Evolutionary conservation across 2,797 vertebrate species (phyloP).

Genomic region (Gobionotothen gibberifrons): DNA sequence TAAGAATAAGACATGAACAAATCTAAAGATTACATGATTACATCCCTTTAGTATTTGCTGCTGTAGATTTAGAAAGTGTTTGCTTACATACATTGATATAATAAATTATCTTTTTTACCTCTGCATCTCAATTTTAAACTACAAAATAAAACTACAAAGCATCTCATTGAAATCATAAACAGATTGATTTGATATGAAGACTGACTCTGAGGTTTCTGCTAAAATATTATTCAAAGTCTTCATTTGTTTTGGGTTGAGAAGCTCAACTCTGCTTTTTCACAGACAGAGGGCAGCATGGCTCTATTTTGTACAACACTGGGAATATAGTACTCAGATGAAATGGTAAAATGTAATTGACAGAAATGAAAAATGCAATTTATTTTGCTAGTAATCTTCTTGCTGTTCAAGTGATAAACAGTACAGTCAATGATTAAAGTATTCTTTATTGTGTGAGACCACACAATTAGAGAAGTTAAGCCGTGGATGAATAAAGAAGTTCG

Average conservation of each 20-base stretch:
- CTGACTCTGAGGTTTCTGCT: neutral
- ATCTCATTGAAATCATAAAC: slow-evolving; percentile 6
- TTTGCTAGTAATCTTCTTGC: neutral
- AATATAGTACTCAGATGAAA: slow-evolving; percentile 8
- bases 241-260: slow-evolving; percentile 6
- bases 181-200: neutral
- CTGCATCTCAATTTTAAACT: neutral
- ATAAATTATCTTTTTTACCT: neutral
- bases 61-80: neutral
- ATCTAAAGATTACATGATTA: neutral
- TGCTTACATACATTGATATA: neutral
- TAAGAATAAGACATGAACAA: neutral
- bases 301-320: slow-evolving; percentile 29
- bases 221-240: neutral
- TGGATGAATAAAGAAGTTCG: too few relatives aligned
- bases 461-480: neutral
- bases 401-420: neutral
- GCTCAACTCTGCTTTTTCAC: slow-evolving; percentile 23
- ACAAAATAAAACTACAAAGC: neutral
- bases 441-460: neutral
- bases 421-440: neutral
- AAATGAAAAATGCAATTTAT: slow-evolving; percentile 22
- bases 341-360: slow-evolving; percentile 5
- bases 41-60: neutral
- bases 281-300: slow-evolving; percentile 82